phyloP scores from a whole-genome alignment of 1,140 invertebrate species.

The Zeugodacus cucurbitae region DNA sequence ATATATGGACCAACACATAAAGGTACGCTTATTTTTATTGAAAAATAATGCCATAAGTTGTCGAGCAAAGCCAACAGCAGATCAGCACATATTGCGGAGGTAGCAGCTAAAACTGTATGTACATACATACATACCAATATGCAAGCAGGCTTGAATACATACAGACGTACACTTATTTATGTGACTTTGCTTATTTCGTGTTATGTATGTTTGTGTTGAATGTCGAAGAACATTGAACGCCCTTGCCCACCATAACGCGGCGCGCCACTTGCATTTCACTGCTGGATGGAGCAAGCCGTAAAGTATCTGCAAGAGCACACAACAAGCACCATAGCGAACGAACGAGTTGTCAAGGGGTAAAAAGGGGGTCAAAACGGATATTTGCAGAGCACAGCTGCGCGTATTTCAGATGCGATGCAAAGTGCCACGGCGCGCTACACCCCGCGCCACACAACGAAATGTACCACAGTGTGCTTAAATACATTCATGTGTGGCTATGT shows the following conservation, averaged over 20 bases:
- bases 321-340: neutral
- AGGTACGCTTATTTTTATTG: neutral
- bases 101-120: neutral
- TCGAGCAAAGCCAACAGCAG: neutral
- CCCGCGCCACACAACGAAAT: neutral
- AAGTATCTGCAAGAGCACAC: neutral
- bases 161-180: neutral
- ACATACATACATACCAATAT: neutral
- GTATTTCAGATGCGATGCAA: constrained; percentile 3
- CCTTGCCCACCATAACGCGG: neutral
- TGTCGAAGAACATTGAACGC: constrained; percentile 27
- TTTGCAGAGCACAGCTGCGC: neutral
- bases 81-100: neutral
- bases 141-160: neutral
- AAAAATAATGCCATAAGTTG: neutral
- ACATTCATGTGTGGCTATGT: neutral
- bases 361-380: neutral
- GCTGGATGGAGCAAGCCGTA: neutral
- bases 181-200: neutral
- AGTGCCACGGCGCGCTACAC: neutral
- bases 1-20: neutral
- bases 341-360: neutral
- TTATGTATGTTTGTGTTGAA: neutral
- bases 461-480: neutral
- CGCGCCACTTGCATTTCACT: constrained; percentile 7